Conservation (phyloP, 2,113 vertebrate species). For the Heterochromis multidens region DNA sequence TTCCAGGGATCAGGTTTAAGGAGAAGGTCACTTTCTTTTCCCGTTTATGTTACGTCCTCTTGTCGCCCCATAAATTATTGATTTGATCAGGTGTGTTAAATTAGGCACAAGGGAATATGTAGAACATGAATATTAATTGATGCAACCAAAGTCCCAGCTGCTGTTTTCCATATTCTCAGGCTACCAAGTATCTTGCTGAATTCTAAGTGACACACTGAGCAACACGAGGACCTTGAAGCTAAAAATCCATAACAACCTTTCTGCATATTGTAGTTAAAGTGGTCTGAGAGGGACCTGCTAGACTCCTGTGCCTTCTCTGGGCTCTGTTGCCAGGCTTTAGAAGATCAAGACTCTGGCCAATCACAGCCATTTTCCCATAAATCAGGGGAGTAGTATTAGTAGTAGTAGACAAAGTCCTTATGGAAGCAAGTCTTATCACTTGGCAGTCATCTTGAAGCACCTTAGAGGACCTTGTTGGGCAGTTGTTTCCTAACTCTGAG, state of each 20-base stretch:
- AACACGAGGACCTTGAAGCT: background rate
- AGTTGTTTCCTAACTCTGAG: no score
- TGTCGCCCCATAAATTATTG: conserved; percentile 58
- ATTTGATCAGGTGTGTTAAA: conserved; percentile 73
- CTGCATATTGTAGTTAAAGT: background rate
- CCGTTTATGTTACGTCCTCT: background rate
- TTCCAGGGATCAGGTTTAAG: background rate
- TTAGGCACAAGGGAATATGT: conserved; percentile 64
- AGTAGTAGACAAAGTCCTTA: background rate
- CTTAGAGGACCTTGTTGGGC: no score
- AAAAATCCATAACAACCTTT: background rate
- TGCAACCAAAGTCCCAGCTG: conserved; percentile 62
- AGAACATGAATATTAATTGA: conserved; percentile 73
- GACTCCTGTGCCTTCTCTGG: background rate
- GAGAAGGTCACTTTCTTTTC: background rate
- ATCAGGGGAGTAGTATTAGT: background rate
- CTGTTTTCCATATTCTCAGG: conserved; percentile 61
- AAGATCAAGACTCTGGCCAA: background rate
- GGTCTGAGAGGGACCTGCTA: background rate
- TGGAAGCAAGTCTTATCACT: background rate
- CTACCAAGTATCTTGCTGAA: conserved; percentile 14
- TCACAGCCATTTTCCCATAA: background rate
- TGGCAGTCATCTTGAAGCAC: no score
- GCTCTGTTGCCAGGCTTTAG: background rate
- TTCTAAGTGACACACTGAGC: conserved; percentile 14